Evolutionary conservation across 2,113 vertebrate species (phyloP).

Genomic region (Glaucomys volans): DNA sequence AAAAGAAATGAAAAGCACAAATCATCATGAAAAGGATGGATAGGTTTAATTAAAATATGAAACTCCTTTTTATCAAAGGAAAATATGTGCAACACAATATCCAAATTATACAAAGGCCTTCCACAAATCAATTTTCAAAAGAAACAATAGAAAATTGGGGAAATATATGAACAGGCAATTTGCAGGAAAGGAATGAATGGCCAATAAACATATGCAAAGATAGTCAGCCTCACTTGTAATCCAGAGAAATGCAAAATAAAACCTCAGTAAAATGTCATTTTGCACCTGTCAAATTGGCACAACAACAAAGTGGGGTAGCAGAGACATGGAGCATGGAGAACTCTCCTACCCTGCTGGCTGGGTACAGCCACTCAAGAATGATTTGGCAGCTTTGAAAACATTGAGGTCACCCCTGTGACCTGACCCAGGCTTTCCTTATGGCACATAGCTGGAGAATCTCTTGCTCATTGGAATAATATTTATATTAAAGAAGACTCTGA

Average conservation of each 20-base stretch:
- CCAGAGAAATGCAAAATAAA: background rate
- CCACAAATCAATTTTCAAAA: conserved; percentile 31
- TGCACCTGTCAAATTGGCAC: background rate
- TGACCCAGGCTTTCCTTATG: background rate
- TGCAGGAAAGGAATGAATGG: background rate
- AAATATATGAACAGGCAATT: background rate
- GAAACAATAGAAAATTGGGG: background rate
- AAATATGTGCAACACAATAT: background rate
- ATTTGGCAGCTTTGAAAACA: background rate
- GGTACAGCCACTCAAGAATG: background rate
- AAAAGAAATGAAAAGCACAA: background rate
- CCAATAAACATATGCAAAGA: background rate
- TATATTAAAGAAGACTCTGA: background rate
- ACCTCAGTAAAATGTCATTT: background rate
- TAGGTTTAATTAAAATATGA: conserved; percentile 34
- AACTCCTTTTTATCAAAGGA: background rate
- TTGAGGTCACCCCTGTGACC: background rate
- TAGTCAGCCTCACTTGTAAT: background rate
- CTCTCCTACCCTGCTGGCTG: background rate
- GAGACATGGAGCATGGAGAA: too few species aligned
- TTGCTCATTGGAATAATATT: background rate
- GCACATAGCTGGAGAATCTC: background rate
- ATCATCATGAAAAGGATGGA: background rate
- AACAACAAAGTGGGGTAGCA: background rate
- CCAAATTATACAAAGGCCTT: background rate